phyloP scores from a whole-genome alignment of 2,888 invertebrate genomes.

The Venusia cambrica region DNA sequence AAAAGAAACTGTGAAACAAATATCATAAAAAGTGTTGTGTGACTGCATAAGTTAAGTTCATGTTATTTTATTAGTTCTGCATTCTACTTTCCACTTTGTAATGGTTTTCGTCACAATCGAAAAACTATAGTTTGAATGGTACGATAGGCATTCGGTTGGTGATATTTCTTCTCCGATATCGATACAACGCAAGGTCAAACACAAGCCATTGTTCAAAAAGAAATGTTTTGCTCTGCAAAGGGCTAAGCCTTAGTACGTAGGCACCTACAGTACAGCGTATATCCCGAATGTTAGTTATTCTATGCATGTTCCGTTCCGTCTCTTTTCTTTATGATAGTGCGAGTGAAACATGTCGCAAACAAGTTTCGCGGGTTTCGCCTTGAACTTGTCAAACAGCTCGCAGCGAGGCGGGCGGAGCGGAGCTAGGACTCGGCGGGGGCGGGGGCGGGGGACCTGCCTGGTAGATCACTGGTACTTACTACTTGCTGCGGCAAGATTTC shows the following conservation, averaged over 20 bases:
- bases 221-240: no score
- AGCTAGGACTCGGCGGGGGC: no score
- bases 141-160: no score
- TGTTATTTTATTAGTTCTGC: conserved; percentile 4
- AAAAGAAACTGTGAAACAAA: conserved; percentile 25
- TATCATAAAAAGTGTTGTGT: conserved; percentile 19
- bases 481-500: no score
- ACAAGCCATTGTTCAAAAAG: no score
- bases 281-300: conserved; percentile 26
- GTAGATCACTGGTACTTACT: no score
- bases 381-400: conserved; percentile 51
- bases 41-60: conserved; percentile 9
- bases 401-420: conserved; percentile 24
- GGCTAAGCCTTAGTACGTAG: no score
- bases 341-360: conserved; percentile 37
- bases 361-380: conserved; percentile 47
- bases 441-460: no score
- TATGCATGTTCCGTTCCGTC: conserved; percentile 31
- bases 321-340: conserved; percentile 26
- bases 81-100: not conserved
- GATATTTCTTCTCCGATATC: no score
- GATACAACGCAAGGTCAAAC: no score
- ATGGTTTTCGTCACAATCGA: not conserved
- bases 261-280: conserved; percentile 14
- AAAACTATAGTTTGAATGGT: no score